Evolutionary conservation across 2,797 vertebrate species (phyloP).

Genomic region (Melanotaenia trifasciata): DNA sequence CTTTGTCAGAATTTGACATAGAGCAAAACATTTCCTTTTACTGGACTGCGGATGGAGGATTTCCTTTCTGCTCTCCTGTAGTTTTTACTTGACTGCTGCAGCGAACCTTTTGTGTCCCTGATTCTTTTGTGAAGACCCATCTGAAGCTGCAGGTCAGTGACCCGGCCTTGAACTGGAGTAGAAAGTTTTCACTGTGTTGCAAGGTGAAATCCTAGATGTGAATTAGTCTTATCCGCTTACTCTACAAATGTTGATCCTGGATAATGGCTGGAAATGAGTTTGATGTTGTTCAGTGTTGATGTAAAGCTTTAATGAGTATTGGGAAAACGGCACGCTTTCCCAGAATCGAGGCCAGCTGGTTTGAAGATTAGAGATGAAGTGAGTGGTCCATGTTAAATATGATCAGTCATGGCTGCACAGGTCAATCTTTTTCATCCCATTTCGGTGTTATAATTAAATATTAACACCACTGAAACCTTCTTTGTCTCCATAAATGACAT

Average conservation of each 20-base stretch:
- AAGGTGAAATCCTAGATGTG: constrained; percentile 42
- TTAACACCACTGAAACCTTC: too few relatives aligned
- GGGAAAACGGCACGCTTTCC: neutral
- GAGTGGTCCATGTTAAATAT: too few relatives aligned
- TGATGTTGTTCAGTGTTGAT: constrained; percentile 13
- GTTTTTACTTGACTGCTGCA: too few relatives aligned
- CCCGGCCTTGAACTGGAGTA: constrained; percentile 24
- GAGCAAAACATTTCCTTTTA: too few relatives aligned
- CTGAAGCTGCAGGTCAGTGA: neutral
- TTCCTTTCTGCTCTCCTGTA: too few relatives aligned
- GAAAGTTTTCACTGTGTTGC: constrained; percentile 24
- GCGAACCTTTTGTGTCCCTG: too few relatives aligned
- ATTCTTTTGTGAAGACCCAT: neutral
- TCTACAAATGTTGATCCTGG: constrained; percentile 37
- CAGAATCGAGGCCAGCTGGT: neutral
- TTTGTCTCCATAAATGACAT: too few relatives aligned
- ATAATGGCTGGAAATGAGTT: constrained; percentile 36
- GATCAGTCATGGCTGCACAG: too few relatives aligned
- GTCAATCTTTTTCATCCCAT: too few relatives aligned
- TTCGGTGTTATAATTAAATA: too few relatives aligned
- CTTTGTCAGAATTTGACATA: too few relatives aligned
- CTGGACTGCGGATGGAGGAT: too few relatives aligned
- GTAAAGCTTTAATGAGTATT: constrained; percentile 15
- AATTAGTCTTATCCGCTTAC: constrained; percentile 40
- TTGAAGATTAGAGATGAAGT: neutral